phyloP scores from a whole-genome alignment of 2,888 invertebrate species.

The Dryobotodes eremita region DNA sequence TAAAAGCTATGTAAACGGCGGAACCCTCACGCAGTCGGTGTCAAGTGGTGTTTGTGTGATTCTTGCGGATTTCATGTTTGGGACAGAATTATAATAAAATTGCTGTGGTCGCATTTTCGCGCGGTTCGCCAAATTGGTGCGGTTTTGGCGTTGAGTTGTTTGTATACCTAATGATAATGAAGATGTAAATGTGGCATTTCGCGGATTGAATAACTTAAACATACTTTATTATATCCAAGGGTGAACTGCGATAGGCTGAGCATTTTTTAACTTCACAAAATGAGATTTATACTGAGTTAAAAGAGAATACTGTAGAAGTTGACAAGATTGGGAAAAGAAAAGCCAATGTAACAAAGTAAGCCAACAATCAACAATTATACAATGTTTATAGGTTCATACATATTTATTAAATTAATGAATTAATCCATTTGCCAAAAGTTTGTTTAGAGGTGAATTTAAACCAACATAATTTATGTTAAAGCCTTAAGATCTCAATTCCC shows the following conservation, averaged over 20 bases:
- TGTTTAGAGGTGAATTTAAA: neutral
- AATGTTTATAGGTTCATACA: neutral
- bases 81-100: conserved; percentile 33
- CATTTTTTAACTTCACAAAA: neutral
- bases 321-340: conserved; percentile 3
- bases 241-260: neutral
- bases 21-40: conserved; percentile 54
- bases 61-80: conserved; percentile 22
- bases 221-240: neutral
- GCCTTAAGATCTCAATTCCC: neutral
- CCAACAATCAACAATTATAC: neutral
- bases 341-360: neutral
- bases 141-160: conserved; percentile 20
- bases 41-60: conserved; percentile 56
- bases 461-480: neutral
- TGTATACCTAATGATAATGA: conserved; percentile 30
- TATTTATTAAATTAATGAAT: neutral
- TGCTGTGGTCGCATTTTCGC: conserved; percentile 24
- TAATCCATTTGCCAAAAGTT: neutral
- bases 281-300: neutral
- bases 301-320: neutral
- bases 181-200: conserved; percentile 15
- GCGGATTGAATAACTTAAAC: neutral
- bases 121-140: neutral
- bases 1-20: conserved; percentile 57